phyloP scores from a whole-genome alignment of 2,888 invertebrate species.

The Drosophila lacicola region DNA sequence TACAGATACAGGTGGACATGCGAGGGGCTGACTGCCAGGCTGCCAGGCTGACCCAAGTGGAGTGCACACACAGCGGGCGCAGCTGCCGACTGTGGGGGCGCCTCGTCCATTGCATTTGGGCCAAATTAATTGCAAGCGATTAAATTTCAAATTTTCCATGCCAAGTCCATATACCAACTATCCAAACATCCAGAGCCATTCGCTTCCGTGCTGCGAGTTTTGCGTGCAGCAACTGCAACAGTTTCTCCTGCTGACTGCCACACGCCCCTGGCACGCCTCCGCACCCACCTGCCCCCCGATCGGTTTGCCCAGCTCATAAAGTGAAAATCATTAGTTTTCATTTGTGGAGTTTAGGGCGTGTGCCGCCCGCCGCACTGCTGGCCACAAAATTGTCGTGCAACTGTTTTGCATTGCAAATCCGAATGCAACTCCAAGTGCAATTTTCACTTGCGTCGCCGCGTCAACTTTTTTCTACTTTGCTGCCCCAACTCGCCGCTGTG shows the following conservation, averaged over 20 bases:
- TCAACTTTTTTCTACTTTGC: slow-evolving; percentile 22
- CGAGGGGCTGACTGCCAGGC: slow-evolving; percentile 32
- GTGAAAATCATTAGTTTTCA: slow-evolving; percentile 80
- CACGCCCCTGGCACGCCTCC: neutral
- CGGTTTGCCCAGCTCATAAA: slow-evolving; percentile 40
- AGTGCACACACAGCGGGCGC: slow-evolving; percentile 72
- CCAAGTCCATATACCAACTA: slow-evolving; percentile 39
- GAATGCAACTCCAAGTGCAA: slow-evolving; percentile 61
- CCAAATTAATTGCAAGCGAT: slow-evolving; percentile 80
- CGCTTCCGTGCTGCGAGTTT: slow-evolving; percentile 75
- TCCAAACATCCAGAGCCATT: slow-evolving; percentile 35
- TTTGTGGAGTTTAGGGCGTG: slow-evolving; percentile 78
- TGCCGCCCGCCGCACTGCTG: slow-evolving; percentile 39
- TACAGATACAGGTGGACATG: slow-evolving; percentile 74
- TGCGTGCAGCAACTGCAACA: slow-evolving; percentile 55
- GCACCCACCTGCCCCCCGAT: neutral
- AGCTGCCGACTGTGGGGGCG: slow-evolving; percentile 75
- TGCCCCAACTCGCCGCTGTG: slow-evolving; percentile 43
- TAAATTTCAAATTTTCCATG: slow-evolving; percentile 81
- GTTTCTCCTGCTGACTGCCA: slow-evolving; percentile 12
- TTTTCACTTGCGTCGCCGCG: slow-evolving; percentile 71
- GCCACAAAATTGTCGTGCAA: slow-evolving; percentile 62
- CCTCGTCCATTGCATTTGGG: slow-evolving; percentile 67
- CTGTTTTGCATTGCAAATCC: slow-evolving; percentile 78
- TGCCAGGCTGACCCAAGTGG: slow-evolving; percentile 60